Evolutionary conservation across 2,113 vertebrate species (phyloP).

Genomic region (Notarius lentiginosus): DNA sequence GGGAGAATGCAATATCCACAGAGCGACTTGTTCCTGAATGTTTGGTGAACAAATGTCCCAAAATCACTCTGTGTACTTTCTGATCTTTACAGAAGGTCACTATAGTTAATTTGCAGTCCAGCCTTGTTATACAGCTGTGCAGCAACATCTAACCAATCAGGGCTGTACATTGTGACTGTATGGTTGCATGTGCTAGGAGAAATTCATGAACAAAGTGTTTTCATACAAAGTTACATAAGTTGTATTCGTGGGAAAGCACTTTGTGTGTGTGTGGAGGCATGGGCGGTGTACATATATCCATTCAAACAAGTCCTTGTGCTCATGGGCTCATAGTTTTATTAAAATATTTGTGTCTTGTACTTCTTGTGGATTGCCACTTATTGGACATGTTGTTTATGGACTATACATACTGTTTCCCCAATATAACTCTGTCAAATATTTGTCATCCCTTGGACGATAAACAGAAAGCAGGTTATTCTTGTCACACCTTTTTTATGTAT

Average conservation of each 20-base stretch:
- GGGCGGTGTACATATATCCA: background rate
- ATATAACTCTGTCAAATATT: background rate
- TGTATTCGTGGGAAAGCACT: background rate
- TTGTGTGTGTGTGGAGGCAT: background rate
- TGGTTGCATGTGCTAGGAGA: background rate
- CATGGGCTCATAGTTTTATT: background rate
- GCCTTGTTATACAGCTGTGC: background rate
- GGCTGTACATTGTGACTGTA: background rate
- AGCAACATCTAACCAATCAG: background rate
- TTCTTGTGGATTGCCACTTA: background rate
- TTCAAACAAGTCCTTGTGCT: background rate
- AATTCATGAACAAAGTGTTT: background rate
- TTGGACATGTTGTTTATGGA: background rate
- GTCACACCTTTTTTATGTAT: background rate
- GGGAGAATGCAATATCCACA: background rate
- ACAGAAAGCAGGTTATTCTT: background rate
- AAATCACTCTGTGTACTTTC: conserved; percentile 19
- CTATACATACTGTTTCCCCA: background rate
- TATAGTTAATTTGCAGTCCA: background rate
- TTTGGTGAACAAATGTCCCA: conserved; percentile 3
- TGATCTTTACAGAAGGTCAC: background rate
- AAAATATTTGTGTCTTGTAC: background rate
- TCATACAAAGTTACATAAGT: background rate
- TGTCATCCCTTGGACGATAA: background rate
- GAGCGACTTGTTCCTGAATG: background rate